These are phyloP conservation scores for Brachionus manjavacas DNA, from an alignment of 1,140 invertebrate species.

Conservation along the genomic window DNA sequence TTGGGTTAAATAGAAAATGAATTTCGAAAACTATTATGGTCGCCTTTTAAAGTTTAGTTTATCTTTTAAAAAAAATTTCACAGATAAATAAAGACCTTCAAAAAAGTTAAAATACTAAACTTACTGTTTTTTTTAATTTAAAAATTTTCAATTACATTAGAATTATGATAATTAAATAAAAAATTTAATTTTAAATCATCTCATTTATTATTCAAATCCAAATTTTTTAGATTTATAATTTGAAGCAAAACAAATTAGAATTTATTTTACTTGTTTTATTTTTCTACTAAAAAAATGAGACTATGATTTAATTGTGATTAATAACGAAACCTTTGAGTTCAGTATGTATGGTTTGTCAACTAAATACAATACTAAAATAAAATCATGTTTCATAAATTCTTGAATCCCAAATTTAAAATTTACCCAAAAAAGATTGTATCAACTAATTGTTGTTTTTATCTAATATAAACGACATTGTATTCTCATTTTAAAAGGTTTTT, in stretches of 20 bases:
- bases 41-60: too few relatives aligned
- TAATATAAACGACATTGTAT: constrained; percentile 17
- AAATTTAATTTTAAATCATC: background rate
- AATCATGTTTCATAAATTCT: constrained; percentile 28
- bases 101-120: background rate
- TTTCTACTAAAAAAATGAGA: background rate
- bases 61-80: background rate
- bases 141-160: background rate
- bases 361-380: background rate
- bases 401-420: background rate
- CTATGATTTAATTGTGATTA: background rate
- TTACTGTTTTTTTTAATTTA: background rate
- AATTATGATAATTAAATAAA: background rate
- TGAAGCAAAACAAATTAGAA: background rate
- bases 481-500: background rate
- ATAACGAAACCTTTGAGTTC: background rate
- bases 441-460: constrained; percentile 24
- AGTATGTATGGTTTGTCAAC: background rate
- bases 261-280: background rate
- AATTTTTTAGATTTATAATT: background rate
- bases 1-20: too few relatives aligned
- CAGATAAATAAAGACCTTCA: background rate
- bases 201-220: background rate
- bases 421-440: constrained; percentile 7
- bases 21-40: too few relatives aligned